Percentiles rank a stretch among this genome's conserved stretches.
Evolutionary conservation across 2,113 vertebrate genomes (phyloP).

Genomic region (Nycticebus coucang): DNA sequence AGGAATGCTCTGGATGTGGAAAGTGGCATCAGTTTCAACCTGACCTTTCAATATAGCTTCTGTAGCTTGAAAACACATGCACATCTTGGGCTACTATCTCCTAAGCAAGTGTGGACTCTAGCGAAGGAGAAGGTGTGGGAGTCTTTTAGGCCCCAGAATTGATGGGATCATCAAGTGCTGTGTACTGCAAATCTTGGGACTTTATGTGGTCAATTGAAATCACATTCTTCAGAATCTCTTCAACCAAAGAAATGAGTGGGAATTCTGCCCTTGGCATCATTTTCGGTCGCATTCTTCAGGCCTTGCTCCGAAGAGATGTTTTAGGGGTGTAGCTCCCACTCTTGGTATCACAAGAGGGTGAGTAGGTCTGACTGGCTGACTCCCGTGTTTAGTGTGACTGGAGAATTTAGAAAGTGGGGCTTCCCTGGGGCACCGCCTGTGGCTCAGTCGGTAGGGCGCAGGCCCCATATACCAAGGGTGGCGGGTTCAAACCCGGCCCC

Average conservation of each 20-base stretch:
- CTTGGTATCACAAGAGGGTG: slow-evolving; percentile 92
- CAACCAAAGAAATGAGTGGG: slow-evolving; percentile 92
- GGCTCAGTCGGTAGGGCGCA: no score
- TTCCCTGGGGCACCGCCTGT: slow-evolving; percentile 92
- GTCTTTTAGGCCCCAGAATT: slow-evolving; percentile 82
- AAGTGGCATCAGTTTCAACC: slow-evolving; percentile 92
- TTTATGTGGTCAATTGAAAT: slow-evolving; percentile 91
- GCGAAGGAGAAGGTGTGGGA: slow-evolving; percentile 93
- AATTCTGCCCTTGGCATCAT: slow-evolving; percentile 93
- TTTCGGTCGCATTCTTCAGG: slow-evolving; percentile 92
- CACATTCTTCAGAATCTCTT: slow-evolving; percentile 92
- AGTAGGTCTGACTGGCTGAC: slow-evolving; percentile 90
- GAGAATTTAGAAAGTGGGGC: slow-evolving; percentile 93
- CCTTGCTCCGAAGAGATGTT: slow-evolving; percentile 89
- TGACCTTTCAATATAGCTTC: slow-evolving; percentile 93
- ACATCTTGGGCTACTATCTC: slow-evolving; percentile 92
- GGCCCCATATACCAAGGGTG: no score
- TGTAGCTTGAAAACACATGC: slow-evolving; percentile 95
- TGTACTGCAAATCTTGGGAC: slow-evolving; percentile 86
- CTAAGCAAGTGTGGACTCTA: slow-evolving; percentile 87
- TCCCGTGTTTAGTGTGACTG: slow-evolving; percentile 93
- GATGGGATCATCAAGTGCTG: slow-evolving; percentile 88
- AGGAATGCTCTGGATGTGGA: slow-evolving; percentile 95
- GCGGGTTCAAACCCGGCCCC: no score
- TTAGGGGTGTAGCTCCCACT: slow-evolving; percentile 85